phyloP scores from a whole-genome alignment of 2,797 vertebrate genomes.

The Hafferia zeledoni region DNA sequence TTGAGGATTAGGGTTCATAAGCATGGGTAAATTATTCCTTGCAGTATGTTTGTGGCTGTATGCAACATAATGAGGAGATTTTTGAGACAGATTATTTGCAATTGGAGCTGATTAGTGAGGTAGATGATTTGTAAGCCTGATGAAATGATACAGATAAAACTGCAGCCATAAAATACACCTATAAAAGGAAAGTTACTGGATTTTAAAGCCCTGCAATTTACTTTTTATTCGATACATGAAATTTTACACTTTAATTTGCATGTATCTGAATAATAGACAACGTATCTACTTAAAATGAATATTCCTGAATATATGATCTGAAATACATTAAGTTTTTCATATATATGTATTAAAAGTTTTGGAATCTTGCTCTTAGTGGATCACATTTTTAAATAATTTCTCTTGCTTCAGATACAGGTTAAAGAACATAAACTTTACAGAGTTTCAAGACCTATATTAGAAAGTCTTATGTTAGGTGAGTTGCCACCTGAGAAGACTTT shows the following conservation, averaged over 20 bases:
- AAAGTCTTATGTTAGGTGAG: background rate
- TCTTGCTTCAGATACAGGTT: background rate
- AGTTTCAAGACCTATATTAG: background rate
- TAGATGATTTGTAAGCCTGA: background rate
- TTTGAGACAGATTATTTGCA: slow-evolving; percentile 9
- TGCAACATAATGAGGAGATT: background rate
- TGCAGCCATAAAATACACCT: background rate
- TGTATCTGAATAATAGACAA: background rate
- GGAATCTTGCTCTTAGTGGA: background rate
- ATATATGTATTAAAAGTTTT: background rate
- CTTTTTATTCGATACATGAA: background rate
- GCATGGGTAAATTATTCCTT: background rate
- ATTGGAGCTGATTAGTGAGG: slow-evolving; percentile 4
- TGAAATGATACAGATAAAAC: background rate
- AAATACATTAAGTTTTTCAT: background rate
- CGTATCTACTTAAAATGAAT: background rate
- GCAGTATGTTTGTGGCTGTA: background rate
- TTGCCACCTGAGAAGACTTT: background rate
- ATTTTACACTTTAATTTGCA: background rate
- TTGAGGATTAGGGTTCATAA: background rate
- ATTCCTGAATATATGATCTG: background rate
- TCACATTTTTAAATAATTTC: background rate
- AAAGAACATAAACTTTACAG: background rate
- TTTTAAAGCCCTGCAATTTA: background rate
- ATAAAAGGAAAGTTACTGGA: background rate